Evolutionary conservation across 2,888 invertebrate species (phyloP), one percentile per base, ranked within the genome.

Genomic region (Drosophila demipolita): DNA sequence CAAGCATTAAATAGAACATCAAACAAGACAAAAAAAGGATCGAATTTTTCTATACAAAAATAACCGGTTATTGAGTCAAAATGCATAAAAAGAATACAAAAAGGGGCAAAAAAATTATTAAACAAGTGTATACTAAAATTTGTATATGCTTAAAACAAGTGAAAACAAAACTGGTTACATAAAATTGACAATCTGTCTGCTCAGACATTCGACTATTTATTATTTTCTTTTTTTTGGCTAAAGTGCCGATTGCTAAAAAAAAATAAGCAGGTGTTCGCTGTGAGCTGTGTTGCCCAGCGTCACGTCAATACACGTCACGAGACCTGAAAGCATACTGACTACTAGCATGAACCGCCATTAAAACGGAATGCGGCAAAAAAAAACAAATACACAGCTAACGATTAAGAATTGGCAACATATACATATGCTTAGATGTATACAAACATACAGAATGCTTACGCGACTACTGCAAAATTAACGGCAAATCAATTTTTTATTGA

Each of bases 91-190:
- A 29, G 6, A 29, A 29, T 5, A 1, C 6, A 29, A 29, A 29
- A 29, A 29, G 29, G 54, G 36, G 35, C n/a, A 62, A 26, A 49
- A 20, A 29, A 48, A 38, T 38, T n/a, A 49, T 32, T 15, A 60
- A 45, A 48, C 17, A 67, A 54, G 9, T 38, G n/a, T 15, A 11
- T 20, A 26, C 49, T 29, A 48, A n/a, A 5, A 12, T n/a, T 42
- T 49, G 3, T 40, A 42, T 15, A 8, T 32, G 26, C 11, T 26
- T 7, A 15, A 38, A 20, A 36, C 8, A 33, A 54, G 49, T 32
- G 48, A 32, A 42, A n/a, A 15, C 6, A 20, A 53, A 86, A 88
- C 86, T 66, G 83, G 84, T 88, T 84, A 83, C 73, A 88, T 84
- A 88, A 88, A 69, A 49, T 72, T 80, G 75, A 59, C 78, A 74